phyloP scores from a whole-genome alignment of 2,888 invertebrate genomes.

The Caradrina clavipalpis region DNA sequence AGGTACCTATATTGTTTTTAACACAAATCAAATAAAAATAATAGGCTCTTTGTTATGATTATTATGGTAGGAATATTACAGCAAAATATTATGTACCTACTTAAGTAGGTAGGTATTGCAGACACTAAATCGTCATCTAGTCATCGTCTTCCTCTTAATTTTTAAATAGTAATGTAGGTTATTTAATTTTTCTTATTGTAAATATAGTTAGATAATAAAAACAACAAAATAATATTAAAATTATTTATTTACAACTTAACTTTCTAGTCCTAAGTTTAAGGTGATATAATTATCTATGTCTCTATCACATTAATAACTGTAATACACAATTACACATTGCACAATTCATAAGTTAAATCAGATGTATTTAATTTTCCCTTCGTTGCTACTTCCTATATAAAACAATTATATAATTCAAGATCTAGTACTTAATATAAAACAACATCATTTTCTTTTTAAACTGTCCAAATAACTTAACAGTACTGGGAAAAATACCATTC shows the following conservation, averaged over 20 bases:
- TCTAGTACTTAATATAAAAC: constrained; percentile 24
- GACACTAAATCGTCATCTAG: constrained; percentile 24
- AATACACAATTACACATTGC: constrained; percentile 28
- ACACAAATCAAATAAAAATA: no score
- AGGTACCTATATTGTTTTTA: no score
- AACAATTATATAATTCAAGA: constrained; percentile 46
- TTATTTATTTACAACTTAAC: constrained; percentile 65
- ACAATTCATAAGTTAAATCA: constrained; percentile 36
- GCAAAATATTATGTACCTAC: neutral
- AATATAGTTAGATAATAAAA: constrained; percentile 34
- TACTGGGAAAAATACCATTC: constrained; percentile 97
- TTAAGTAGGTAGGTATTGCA: neutral
- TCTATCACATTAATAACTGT: constrained; percentile 24
- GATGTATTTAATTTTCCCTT: constrained; percentile 21
- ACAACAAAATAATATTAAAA: constrained; percentile 13
- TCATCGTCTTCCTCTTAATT: constrained; percentile 48
- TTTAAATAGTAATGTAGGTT: constrained; percentile 5
- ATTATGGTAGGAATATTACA: neutral
- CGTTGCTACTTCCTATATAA: constrained; percentile 18
- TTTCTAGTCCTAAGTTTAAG: constrained; percentile 50
- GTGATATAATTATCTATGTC: constrained; percentile 14
- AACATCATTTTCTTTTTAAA: constrained; percentile 41
- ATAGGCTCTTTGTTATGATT: no score
- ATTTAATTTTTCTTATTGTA: constrained; percentile 16
- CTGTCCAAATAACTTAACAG: constrained; percentile 93